Percentiles rank a stretch among this genome's conserved stretches.
Evolutionary conservation across 2,797 vertebrate species (phyloP).

Genomic region (Menidia menidia): DNA sequence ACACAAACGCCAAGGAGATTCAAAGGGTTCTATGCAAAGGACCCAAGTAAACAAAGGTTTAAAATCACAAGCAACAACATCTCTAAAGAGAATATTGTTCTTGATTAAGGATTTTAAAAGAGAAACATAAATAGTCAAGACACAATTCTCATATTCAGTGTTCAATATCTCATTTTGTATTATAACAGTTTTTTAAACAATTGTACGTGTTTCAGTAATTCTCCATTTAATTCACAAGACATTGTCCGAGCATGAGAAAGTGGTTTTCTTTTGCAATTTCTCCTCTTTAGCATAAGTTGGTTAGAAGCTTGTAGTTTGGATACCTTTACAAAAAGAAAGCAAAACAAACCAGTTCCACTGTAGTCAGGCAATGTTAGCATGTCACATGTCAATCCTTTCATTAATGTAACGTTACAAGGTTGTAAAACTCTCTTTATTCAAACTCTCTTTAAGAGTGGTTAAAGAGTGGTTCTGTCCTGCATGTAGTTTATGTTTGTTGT

Average conservation of each 20-base stretch:
- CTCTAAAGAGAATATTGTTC: not conserved
- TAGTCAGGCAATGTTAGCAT: conserved; percentile 33
- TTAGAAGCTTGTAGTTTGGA: conserved; percentile 4
- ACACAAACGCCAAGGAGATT: conserved; percentile 22
- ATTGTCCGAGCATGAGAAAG: conserved; percentile 32
- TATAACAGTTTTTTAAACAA: not conserved
- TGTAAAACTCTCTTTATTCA: conserved; percentile 45
- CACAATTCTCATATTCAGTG: too few relatives aligned
- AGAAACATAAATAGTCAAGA: not conserved
- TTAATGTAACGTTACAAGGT: conserved; percentile 64
- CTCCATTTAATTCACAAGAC: conserved; percentile 18
- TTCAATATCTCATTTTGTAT: too few relatives aligned
- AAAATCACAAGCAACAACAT: not conserved
- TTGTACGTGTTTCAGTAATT: conserved; percentile 36
- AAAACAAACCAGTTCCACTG: conserved; percentile 33
- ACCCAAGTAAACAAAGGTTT: not conserved
- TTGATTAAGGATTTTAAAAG: not conserved
- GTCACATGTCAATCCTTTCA: conserved; percentile 49
- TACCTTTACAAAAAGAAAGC: not conserved
- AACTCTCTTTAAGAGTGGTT: conserved; percentile 38
- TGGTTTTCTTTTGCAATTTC: not conserved
- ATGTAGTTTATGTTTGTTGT: not conserved
- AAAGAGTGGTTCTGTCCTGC: conserved; percentile 20
- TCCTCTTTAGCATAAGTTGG: not conserved
- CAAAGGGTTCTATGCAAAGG: not conserved